Conservation (phyloP, 1,140 invertebrate species). For the Nasonia vitripennis region DNA sequence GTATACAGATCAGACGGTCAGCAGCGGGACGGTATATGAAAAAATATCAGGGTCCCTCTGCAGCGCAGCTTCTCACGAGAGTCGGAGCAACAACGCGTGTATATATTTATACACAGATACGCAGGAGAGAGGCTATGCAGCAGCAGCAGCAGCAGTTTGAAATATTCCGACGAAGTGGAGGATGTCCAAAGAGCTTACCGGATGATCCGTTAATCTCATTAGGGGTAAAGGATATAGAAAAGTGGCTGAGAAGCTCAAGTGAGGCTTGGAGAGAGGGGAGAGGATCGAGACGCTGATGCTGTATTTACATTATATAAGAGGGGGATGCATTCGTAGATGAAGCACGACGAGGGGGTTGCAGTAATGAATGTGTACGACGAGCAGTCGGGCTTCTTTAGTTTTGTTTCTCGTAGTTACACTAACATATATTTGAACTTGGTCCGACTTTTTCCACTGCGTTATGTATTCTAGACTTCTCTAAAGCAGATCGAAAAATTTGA, state of each 20-base stretch:
- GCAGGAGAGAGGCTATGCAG: neutral
- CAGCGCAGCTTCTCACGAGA: too few relatives aligned
- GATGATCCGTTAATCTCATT: conserved; percentile 60
- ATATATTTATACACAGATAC: neutral
- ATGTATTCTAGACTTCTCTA: too few relatives aligned
- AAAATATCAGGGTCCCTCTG: too few relatives aligned
- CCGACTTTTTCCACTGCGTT: too few relatives aligned
- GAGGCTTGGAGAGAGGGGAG: neutral
- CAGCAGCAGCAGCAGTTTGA: conserved; percentile 18
- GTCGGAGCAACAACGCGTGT: neutral
- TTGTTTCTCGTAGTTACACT: too few relatives aligned
- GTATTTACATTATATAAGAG: neutral
- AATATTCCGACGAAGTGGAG: conserved; percentile 56
- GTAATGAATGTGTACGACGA: neutral
- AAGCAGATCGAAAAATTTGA: too few relatives aligned
- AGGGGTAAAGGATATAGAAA: conserved; percentile 34
- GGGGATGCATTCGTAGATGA: neutral
- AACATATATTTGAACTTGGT: too few relatives aligned
- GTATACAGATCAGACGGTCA: too few relatives aligned
- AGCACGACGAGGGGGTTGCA: neutral
- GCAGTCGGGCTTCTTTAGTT: neutral
- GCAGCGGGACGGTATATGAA: too few relatives aligned
- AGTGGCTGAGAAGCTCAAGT: conserved; percentile 12
- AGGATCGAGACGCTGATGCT: neutral
- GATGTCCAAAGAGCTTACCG: conserved; percentile 59